These are phyloP conservation scores for Pheosia tremula DNA, from an alignment of 2,888 invertebrate genomes.

Conservation along the genomic window DNA sequence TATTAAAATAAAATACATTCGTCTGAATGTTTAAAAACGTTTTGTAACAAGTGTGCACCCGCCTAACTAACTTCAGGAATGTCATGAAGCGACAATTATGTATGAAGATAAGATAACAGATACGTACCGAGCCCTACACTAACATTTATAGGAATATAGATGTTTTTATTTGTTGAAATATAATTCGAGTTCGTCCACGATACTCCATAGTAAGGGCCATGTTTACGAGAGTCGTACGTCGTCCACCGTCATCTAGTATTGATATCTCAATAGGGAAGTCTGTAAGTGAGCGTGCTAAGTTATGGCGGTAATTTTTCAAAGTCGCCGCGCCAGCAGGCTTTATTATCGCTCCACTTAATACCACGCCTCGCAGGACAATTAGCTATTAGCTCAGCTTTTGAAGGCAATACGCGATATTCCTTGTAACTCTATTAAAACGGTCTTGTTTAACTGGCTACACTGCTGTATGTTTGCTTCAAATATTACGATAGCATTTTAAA, in stretches of 20 bases:
- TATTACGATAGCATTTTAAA: too few species aligned
- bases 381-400: constrained; percentile 50
- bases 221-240: constrained; percentile 67
- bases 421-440: constrained; percentile 9
- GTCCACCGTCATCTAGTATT: constrained; percentile 74
- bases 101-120: too few species aligned
- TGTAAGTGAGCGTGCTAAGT: constrained; percentile 80
- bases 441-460: too few species aligned
- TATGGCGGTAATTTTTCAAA: constrained; percentile 80
- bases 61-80: too few species aligned
- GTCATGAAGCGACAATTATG: too few species aligned
- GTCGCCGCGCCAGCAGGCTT: constrained; percentile 58
- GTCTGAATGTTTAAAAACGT: too few species aligned
- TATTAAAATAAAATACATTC: too few species aligned
- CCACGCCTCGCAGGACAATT: constrained; percentile 73
- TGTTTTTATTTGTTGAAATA: too few species aligned
- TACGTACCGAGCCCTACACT: too few species aligned
- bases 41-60: too few species aligned
- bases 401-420: not conserved
- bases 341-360: constrained; percentile 71
- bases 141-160: too few species aligned
- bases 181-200: constrained; percentile 23
- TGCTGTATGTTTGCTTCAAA: too few species aligned
- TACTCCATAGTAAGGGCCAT: constrained; percentile 52
- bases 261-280: constrained; percentile 83